These are phyloP conservation scores for Prionailurus viverrinus DNA, from an alignment of 2,113 vertebrate genomes.

Conservation along the genomic window DNA sequence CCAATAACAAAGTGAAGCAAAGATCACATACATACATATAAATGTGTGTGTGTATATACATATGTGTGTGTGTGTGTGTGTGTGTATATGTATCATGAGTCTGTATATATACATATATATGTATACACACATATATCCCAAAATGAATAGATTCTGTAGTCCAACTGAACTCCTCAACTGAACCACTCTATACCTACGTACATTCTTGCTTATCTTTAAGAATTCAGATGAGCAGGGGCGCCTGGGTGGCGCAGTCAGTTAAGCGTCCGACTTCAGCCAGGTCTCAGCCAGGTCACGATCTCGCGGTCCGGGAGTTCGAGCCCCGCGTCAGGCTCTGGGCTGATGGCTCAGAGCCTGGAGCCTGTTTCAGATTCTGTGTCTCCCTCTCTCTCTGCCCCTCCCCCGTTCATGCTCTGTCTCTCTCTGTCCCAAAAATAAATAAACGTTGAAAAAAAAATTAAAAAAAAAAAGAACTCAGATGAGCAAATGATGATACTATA, in stretches of 20 bases:
- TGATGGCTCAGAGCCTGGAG: no score
- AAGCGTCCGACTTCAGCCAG: no score
- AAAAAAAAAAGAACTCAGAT: not conserved
- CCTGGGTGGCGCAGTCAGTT: no score
- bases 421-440: no score
- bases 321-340: no score
- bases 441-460: no score
- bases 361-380: no score
- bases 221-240: not conserved
- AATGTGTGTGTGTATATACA: not conserved
- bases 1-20: not conserved
- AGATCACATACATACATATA: not conserved
- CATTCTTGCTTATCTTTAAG: not conserved
- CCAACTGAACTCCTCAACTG: not conserved
- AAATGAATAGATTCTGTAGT: not conserved
- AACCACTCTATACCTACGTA: not conserved
- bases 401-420: no score
- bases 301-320: no score
- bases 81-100: not conserved
- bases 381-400: no score
- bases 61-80: no score
- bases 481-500: not conserved
- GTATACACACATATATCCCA: not conserved
- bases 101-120: not conserved
- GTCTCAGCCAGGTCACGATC: no score